Conservation (phyloP, 1,140 invertebrate species). For the Lineus longissimus region DNA sequence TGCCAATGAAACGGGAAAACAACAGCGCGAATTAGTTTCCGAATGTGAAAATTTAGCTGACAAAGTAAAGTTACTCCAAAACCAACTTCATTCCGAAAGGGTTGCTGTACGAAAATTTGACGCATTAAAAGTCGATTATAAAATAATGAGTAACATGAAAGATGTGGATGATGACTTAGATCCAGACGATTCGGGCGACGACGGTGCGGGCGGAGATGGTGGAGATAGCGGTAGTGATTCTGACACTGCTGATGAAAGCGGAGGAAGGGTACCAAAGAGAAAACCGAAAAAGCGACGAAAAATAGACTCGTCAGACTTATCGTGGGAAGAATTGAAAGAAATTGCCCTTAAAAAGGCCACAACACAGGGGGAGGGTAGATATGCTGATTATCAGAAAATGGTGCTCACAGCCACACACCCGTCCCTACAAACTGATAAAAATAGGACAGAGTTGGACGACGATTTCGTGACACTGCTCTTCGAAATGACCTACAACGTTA, state of each 20-base stretch:
- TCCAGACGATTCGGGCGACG: background rate
- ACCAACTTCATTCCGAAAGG: background rate
- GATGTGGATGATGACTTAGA: background rate
- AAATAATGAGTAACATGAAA: constrained; percentile 5
- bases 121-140: constrained; percentile 6
- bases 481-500: constrained; percentile 6
- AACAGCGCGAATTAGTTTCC: constrained; percentile 8
- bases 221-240: background rate
- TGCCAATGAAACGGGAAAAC: background rate
- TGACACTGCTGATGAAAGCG: background rate
- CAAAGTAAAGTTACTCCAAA: constrained; percentile 2
- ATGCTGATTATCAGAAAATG: constrained; percentile 5
- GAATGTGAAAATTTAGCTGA: constrained; percentile 8
- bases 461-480: background rate
- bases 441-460: constrained; percentile 2
- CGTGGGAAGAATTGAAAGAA: background rate
- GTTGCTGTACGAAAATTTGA: constrained; percentile 1
- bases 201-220: background rate
- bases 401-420: constrained; percentile 1
- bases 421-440: constrained; percentile 3
- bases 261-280: background rate
- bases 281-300: constrained; percentile 6
- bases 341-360: background rate
- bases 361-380: constrained; percentile 3
- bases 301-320: background rate